Base-by-base conservation (phyloP, 2,113 vertebrate species). In the Triplophysa rosa region DNA sequence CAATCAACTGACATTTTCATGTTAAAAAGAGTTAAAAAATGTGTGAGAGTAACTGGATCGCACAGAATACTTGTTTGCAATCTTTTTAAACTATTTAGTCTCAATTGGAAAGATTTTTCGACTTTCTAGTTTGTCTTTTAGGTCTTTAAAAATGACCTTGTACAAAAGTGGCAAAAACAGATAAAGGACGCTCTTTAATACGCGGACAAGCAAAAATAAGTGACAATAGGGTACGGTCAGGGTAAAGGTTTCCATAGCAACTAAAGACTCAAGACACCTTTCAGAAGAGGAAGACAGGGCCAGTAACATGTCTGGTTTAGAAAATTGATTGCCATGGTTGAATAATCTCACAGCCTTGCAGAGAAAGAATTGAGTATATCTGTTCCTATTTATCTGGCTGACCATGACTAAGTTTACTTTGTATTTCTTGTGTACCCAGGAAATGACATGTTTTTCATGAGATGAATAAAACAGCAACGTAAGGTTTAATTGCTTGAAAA, bases 221-320 rank as follows among this genome's bases (percentile, higher is more conserved):
- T 82, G 84, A 87, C 88, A 89, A 91, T 80, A 83, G 80, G 71
- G 87, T 86, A 89, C 85, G 81, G 88, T 85, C 85, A 89, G 82
- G 75, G 75, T 84, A 76, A 88, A 88, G 64, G 89, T 91, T 89
- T 86, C 89, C 87, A 91, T 93, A 89, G 89, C 67, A 92, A 92
- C 88, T 80, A 83, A 77, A 21, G 75, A 81, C 74, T 79, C 58
- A 81, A 74, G 45, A 78, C 67, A 73, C 76, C 69, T 74, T 62
- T 78, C 23, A 83, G 37, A 29, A 79, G 19, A 33, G 23, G 63
- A 67, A 47, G 54, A 61, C 37, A 67, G 66, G 80, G 58, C n/a
- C 37, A 79, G 63, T 63, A 69, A 73, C 56, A 65, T 33, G 26
- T 73, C 78, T 81, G 72, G 29, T 68, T 83, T 76, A 81, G 74